Evolutionary conservation across 2,113 vertebrate genomes (phyloP).

Genomic region (Crotalus viridis): DNA sequence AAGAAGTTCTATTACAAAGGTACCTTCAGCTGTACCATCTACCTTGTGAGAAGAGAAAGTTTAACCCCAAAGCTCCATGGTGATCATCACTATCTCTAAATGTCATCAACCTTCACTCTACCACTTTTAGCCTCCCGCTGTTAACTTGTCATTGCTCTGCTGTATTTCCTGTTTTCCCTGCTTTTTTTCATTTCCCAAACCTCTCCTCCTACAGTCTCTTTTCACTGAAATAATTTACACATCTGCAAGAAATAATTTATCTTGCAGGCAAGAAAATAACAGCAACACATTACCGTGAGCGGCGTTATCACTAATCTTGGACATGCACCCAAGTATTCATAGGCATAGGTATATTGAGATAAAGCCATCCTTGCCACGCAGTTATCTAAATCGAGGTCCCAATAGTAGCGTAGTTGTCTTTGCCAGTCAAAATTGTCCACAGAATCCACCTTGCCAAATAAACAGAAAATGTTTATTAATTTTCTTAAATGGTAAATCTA

Average conservation of each 20-base stretch:
- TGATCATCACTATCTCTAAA: neutral
- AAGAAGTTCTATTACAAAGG: neutral
- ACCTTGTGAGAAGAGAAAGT: neutral
- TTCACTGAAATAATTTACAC: neutral
- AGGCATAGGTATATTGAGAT: conserved; percentile 81
- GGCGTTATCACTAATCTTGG: conserved; percentile 81
- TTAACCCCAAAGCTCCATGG: neutral
- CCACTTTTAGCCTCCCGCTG: neutral
- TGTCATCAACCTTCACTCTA: neutral
- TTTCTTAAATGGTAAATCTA: neutral
- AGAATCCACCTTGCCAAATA: conserved; percentile 67
- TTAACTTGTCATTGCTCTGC: neutral
- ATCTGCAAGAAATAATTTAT: neutral
- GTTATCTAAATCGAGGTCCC: conserved; percentile 79
- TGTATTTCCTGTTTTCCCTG: neutral
- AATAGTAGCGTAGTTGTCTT: conserved; percentile 80
- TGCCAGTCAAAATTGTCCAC: conserved; percentile 82
- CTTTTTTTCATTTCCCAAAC: neutral
- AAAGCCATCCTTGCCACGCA: conserved; percentile 82
- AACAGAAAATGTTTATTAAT: neutral
- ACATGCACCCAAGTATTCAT: conserved; percentile 82
- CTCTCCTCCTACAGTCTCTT: neutral
- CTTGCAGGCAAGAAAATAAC: neutral
- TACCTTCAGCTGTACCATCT: neutral
- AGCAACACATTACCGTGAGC: conserved; percentile 70